Evolutionary conservation across 2,797 vertebrate species (phyloP), one percentile per base, ranked within the genome.

Genomic region (Serranus cabrilla): DNA sequence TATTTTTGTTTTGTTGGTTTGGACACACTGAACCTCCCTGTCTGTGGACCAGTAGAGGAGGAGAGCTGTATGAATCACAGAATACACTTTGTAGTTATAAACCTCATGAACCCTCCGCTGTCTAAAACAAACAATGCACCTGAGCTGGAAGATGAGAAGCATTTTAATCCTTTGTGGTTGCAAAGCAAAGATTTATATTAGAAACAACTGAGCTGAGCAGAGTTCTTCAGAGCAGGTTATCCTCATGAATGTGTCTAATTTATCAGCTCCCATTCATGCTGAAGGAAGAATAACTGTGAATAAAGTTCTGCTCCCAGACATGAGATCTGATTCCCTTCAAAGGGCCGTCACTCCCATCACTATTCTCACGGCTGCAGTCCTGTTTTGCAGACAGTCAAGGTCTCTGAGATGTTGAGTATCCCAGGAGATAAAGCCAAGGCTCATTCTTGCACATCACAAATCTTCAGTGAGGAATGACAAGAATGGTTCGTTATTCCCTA

Each of bases 301-400:
- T 17, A 18, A 21, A 17, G 21, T 43, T 21, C 8, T 11, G 39
- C 60, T 71, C 34, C 39, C 25, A 69, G 51, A 50, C 31, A 21
- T 5, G 63, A 73, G 31, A 23, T 21, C 34, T n/a, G 57, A 47
- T 23, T 77, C 37, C 20, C 59, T 71, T 75, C 54, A 55, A 31
- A 47, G 64, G 50, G 25, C 37, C 7, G 2, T 57, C 63, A 71
- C 81, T 88, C 87, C 81, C 78, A 70, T 68, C 66, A 7, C 37
- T 6, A 0, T 59, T 86, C 86, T 80, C 89, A 88, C 95, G 94
- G 94, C 91, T 95, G 90, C 88, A 37, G 74, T 23, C 76, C 77
- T 93, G 91, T 94, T 94, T 90, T 92, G 81, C 86, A 92, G 91
- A 90, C 80, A 71, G 79, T 93, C 95, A 95, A 95, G 94, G 95